Base-by-base conservation (phyloP, 2,888 invertebrate species). In the Halocaridina rubra region DNA sequence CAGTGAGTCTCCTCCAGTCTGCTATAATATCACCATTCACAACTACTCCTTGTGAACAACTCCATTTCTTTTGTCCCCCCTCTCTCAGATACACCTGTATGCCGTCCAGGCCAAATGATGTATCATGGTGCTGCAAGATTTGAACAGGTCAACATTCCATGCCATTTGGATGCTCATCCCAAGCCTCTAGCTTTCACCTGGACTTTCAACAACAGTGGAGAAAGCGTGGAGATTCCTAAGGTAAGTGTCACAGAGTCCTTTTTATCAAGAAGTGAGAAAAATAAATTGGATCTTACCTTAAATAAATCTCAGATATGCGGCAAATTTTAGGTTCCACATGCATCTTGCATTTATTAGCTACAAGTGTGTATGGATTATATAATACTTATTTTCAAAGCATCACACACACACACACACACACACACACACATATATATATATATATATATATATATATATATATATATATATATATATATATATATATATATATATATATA, bases 161-260 rank as follows among this genome's bases (percentile, higher is more conserved):
- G 87, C 32, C 46, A 85, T 61, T 57, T 87, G 59, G 87, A 87
- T 24, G 80, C 87, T 19, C 84, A 85, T 29, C 87, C 87, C 19
- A n/a, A 27, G 53, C 84, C 87, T 4, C 10, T 39, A 24, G n/a
- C 72, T 33, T 87, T 85, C 81, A 57, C 72, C 13, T 87, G 87
- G 87, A 87, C 87, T 22, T 87, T 87, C 57, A 87, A 87, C 78
- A 87, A 87, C 81, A 87, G 87, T 61, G 87, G 87, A 16, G 87
- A 87, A 59, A 87, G 87, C 46, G 87, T 85, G 3, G 79, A 85
- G 22, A 84, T 87, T 53, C 87, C 87, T 3, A 46, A 81, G 87
- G 87, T 87, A 46, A 53, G 80, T 76, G 30, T n/a, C n/a, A n/a
- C n/a, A n/a, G n/a, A n/a, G n/a, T n/a, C n/a, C n/a, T n/a, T n/a